These are phyloP conservation scores for Mythimna vitellina DNA, from an alignment of 2,888 invertebrate genomes.

Conservation along the genomic window DNA sequence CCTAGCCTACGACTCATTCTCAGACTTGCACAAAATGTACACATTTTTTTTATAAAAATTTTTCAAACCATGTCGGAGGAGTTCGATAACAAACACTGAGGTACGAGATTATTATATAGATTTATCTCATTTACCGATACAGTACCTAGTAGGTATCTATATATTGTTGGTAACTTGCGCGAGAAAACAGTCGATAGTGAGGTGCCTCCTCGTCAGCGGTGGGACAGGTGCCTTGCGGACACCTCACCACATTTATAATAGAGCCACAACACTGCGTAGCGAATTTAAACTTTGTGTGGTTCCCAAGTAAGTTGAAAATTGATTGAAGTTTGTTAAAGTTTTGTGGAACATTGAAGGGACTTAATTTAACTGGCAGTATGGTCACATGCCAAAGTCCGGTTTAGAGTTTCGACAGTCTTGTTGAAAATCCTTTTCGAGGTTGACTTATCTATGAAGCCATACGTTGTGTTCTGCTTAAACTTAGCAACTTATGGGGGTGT, in stretches of 20 bases:
- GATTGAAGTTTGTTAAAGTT: not conserved
- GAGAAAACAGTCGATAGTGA: not conserved
- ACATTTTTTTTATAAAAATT: no score
- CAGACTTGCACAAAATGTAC: no score
- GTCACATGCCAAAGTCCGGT: conserved; percentile 31
- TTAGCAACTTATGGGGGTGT: not conserved
- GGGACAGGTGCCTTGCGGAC: not conserved
- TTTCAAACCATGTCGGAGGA: no score
- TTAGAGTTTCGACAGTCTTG: conserved; percentile 36
- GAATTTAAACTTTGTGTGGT: not conserved
- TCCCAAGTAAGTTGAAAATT: conserved; percentile 6
- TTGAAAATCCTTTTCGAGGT: conserved; percentile 15
- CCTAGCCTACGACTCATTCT: no score
- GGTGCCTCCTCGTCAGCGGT: not conserved
- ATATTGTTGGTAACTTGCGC: not conserved
- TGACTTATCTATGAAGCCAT: conserved; percentile 10
- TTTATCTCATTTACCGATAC: no score
- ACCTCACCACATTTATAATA: conserved; percentile 31
- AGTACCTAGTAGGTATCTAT: not conserved
- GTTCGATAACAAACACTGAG: no score
- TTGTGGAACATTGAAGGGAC: conserved; percentile 20
- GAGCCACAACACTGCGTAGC: not conserved
- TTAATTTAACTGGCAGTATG: conserved; percentile 26
- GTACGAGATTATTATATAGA: no score
- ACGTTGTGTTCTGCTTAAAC: not conserved